Base-by-base conservation (phyloP, 2,113 vertebrate species). In the Tenrec ecaudatus region DNA sequence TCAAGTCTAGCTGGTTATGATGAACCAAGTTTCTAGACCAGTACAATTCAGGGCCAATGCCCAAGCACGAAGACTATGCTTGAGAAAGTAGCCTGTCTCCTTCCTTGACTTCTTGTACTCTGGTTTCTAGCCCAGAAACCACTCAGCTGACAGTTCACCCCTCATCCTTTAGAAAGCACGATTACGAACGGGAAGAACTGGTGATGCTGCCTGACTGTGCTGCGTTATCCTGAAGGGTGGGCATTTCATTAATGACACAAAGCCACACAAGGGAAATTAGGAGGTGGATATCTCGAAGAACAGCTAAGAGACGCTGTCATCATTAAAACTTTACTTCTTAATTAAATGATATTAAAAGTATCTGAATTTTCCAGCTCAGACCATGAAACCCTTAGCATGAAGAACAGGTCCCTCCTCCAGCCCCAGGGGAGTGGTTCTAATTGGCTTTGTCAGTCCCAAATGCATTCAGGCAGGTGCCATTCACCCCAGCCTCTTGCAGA, bases 341-440 rank as follows among this genome's bases (percentile, higher is more conserved):
- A 60, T 88, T 85, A 86, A 92, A 77, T 10, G 69, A 89, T 36
- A 15, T 43, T 40, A 92, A 92, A 78, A 94, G n/a, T 62, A 47
- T 33, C 75, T n/a, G 78, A 31, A 29, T 17, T 92, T 89, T 75
- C 62, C 69, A 82, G 69, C 82, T 66, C 36, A 23, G 64, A 57
- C 78, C 38, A 78, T 69, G 88, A 68, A 47, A 31, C 71, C 60
- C 62, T 38, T 38, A 80, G 33, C 47, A 47, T 1, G 31, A 69
- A 11, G 12, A 62, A 3, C 20, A 33, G 19, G 10, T 15, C 79
- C 86, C 60, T 78, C n/a, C 83, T 86, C 38, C 1, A 62, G 4
- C n/a, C 9, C 29, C n/a, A 62, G 31, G 68, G 79, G 25, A 85
- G 57, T 43, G 36, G 2, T 16, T 43, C 66, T 58, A 43, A 23